These are phyloP conservation scores for Gastrophysa polygoni DNA, from an alignment of 2,888 invertebrate species.

Conservation along the genomic window DNA sequence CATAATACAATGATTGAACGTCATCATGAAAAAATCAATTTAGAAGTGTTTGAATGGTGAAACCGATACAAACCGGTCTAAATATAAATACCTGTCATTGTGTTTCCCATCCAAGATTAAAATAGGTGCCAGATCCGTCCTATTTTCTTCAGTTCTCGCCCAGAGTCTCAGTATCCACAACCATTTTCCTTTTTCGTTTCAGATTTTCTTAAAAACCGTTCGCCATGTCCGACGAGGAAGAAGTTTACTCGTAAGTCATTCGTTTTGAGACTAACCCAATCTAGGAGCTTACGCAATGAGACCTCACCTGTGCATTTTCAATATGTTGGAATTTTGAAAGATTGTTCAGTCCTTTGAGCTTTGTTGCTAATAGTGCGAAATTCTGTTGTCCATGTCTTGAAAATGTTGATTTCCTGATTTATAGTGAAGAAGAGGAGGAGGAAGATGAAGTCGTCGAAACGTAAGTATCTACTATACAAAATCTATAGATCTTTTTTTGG, in stretches of 20 bases:
- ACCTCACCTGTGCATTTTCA: constrained; percentile 21
- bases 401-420: constrained; percentile 53
- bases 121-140: constrained; percentile 14
- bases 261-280: background rate
- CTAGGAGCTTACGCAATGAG: constrained; percentile 40
- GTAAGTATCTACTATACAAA: no score
- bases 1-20: no score
- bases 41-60: no score
- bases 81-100: constrained; percentile 28
- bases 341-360: constrained; percentile 38
- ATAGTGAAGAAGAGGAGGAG: constrained; percentile 75
- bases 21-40: no score
- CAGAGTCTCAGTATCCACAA: constrained; percentile 9
- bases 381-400: constrained; percentile 33
- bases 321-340: constrained; percentile 11
- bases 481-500: no score
- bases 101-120: constrained; percentile 37
- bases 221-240: constrained; percentile 94
- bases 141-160: constrained; percentile 18
- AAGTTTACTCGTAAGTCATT: constrained; percentile 88
- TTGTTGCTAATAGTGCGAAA: constrained; percentile 42
- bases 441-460: constrained; percentile 74
- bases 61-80: constrained; percentile 2
- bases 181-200: constrained; percentile 55
- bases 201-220: constrained; percentile 67